Evolutionary conservation across 2,797 vertebrate species (phyloP), one percentile per base, ranked within the genome.

Genomic region (Podarcis lilfordi): DNA sequence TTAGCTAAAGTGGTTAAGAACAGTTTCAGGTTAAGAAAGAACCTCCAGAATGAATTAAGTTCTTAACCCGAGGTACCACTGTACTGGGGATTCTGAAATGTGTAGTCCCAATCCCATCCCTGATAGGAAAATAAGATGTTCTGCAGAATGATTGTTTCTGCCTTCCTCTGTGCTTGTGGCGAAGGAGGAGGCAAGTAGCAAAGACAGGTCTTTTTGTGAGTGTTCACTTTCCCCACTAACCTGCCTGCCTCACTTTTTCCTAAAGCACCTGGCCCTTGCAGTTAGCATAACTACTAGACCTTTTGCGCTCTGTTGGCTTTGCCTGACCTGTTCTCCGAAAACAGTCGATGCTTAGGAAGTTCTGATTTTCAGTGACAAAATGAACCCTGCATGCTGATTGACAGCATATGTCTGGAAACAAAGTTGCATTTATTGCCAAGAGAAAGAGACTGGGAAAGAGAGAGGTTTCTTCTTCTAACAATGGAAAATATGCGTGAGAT

Each of bases 401-500:
- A 21, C 3, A 82, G 50, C 43, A 5, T n/a, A 80, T 86, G 40
- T 88, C 72, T 84, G 89, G 82, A 90, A 89, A 85, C 79, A 25
- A 69, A 81, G 25, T 40, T 25, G 3, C 9, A 11, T 64, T 0
- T 13, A 55, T 19, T 88, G 29, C 43, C 15, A 32, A 45, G 72
- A 91, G 89, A 82, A 89, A 72, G 80, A 84, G 82, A 74, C 68
- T 84, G 71, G 76, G 68, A 87, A 79, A 84, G 82, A 87, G 59
- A 84, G 90, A 88, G 15, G n/a, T 8, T 29, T 3, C 21, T 32
- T 11, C 40, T 50, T 43, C 9, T 3, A 78, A 45, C 74, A 93
- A 87, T 35, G 8, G 75, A 89, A 92, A 91, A 81, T 87, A 40
- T 79, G 80, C 7, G 13, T 85, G 81, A 92, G 88, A 93, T 87